Percentiles rank a stretch among this genome's conserved stretches.
Evolutionary conservation across 2,888 invertebrate species (phyloP).

Genomic region (Rhingia rostrata): DNA sequence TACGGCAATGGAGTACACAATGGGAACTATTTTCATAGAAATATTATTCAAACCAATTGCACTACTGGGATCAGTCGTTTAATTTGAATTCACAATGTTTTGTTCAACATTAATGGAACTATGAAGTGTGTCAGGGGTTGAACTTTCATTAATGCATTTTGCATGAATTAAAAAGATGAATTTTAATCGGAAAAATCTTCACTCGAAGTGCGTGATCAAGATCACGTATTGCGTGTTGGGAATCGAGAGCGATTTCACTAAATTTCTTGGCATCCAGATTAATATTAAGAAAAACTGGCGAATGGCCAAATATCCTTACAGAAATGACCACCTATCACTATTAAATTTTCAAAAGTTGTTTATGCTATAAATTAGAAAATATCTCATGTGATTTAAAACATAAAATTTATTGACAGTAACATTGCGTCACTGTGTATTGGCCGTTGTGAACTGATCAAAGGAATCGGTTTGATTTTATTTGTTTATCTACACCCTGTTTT

Average conservation of each 20-base stretch:
- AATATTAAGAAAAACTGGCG: constrained; percentile 5
- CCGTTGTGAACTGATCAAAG: background rate
- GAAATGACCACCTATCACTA: constrained; percentile 16
- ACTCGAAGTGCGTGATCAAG: constrained; percentile 10
- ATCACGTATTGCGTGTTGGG: background rate
- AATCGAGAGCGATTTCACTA: background rate
- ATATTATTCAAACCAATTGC: constrained; percentile 6
- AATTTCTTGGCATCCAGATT: constrained; percentile 16
- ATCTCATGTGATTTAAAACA: background rate
- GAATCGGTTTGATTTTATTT: background rate
- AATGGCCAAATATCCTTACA: constrained; percentile 8
- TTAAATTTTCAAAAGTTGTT: constrained; percentile 1
- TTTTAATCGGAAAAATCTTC: background rate
- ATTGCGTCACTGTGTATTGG: constrained; percentile 7
- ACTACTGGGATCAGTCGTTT: constrained; percentile 14
- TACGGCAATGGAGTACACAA: background rate
- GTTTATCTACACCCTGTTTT: background rate
- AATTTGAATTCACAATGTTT: constrained; percentile 10
- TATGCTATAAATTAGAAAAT: constrained; percentile 18
- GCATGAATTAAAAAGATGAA: background rate
- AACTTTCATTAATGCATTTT: background rate
- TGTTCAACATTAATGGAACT: constrained; percentile 8
- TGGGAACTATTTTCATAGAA: constrained; percentile 33
- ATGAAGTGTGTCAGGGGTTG: constrained; percentile 31
- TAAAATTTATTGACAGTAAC: constrained; percentile 24